Evolutionary conservation across 1,140 invertebrate species (phyloP), one percentile per base, ranked within the genome.

Genomic region (Scaptomyza graminum): DNA sequence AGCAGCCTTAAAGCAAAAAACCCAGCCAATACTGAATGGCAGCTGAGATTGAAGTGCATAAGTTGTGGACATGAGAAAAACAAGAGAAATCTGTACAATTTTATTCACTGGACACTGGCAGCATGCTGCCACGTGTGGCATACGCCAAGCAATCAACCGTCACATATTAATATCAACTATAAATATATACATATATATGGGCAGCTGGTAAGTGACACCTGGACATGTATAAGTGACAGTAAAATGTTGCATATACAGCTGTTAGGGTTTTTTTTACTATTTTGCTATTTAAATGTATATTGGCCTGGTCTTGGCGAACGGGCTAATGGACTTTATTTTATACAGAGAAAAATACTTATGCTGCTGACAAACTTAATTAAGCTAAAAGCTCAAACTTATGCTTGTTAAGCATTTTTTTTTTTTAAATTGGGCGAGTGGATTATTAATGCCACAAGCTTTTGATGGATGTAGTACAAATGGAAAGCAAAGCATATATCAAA

Each of bases 171-270:
- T 88, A 64, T 50, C 49, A 52, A 52, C 51, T 51, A 60, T 43
- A 74, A 28, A 55, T 41, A 31, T 46, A 54, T 28, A 25, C 55
- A 13, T 46, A 50, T 54, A 43, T 51, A 22, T 22, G 31, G 31
- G 31, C 31, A 62, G 37, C 49, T 44, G 51, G 55, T 87, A 87
- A 87, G 74, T 88, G 83, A 87, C 83, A 87, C 65, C 54, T 66
- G 68, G 69, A 87, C 83, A 88, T 72, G 71, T 64, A 68, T 79
- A 83, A 87, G 79, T 87, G 83, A 88, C 83, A 87, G 82, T 82
- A 68, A 79, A 79, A 87, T 82, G 79, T 82, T 88, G 79, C 82
- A 73, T 63, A 67, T 47, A 59, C 69, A 59, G 34, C 47, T 59
- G 44, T 6, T 57, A 37, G 25, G 34, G 18, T 34, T 6, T 34